Evolutionary conservation across 1,140 invertebrate species (phyloP).

Genomic region (Drosophila parabipectinata): DNA sequence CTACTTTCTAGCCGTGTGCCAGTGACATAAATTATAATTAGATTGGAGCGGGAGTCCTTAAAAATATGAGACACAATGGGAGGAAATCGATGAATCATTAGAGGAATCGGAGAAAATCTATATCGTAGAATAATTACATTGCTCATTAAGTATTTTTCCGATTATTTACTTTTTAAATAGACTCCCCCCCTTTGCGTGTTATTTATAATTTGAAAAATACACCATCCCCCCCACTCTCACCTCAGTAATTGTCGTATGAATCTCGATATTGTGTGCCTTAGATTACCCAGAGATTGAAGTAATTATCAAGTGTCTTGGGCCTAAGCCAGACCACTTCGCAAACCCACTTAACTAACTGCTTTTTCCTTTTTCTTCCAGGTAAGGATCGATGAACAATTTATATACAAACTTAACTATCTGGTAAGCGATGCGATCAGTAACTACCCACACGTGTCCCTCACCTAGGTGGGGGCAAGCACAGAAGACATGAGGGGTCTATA

Average conservation of each 20-base stretch:
- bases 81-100: slow-evolving; percentile 28
- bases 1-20: slow-evolving; percentile 35
- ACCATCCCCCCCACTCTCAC: not conserved
- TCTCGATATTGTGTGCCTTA: slow-evolving; percentile 63
- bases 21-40: slow-evolving; percentile 79
- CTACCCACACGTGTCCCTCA: slow-evolving; percentile 6
- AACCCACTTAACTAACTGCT: slow-evolving; percentile 37
- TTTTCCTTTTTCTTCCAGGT: slow-evolving; percentile 71
- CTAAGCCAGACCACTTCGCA: slow-evolving; percentile 23
- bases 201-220: slow-evolving; percentile 40
- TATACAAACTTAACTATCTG: slow-evolving; percentile 83
- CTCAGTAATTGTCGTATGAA: slow-evolving; percentile 54
- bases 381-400: slow-evolving; percentile 83
- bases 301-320: slow-evolving; percentile 55
- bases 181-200: slow-evolving; percentile 12
- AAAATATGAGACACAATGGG: slow-evolving; percentile 55
- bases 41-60: slow-evolving; percentile 65
- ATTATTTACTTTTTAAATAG: slow-evolving; percentile 13
- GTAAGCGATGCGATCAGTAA: slow-evolving; percentile 58
- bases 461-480: slow-evolving; percentile 1
- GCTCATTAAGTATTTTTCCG: slow-evolving; percentile 45
- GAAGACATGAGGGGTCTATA: too few relatives aligned
- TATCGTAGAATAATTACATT: slow-evolving; percentile 49
- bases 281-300: slow-evolving; percentile 48
- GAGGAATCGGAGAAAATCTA: slow-evolving; percentile 23